Percentiles rank a stretch among this genome's conserved stretches.
phyloP scores from a whole-genome alignment of 2,113 vertebrate species.

The Clinocottus analis region DNA sequence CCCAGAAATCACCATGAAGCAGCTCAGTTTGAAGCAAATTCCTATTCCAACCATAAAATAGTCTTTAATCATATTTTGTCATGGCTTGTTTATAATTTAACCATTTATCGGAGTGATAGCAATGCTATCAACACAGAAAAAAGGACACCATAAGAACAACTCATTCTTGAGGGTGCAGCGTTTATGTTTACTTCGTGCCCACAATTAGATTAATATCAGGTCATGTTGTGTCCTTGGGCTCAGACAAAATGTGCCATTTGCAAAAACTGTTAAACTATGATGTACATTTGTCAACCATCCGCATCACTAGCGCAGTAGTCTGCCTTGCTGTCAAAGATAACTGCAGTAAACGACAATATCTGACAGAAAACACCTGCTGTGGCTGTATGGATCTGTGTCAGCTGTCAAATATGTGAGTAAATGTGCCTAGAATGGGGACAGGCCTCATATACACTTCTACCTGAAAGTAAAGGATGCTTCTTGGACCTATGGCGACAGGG shows the following conservation, averaged over 20 bases:
- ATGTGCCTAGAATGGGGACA: not conserved
- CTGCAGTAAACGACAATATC: constrained; percentile 9
- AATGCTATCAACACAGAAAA: no score
- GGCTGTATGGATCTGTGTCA: constrained; percentile 1
- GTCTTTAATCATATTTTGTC: not conserved
- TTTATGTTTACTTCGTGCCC: not conserved
- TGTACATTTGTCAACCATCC: not conserved
- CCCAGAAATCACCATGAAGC: not conserved
- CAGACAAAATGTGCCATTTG: not conserved
- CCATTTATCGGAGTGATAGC: not conserved
- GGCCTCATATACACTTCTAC: not conserved
- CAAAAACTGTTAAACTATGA: not conserved
- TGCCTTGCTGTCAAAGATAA: constrained; percentile 1
- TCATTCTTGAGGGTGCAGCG: not conserved
- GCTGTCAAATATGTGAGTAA: constrained; percentile 3
- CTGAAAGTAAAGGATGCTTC: not conserved
- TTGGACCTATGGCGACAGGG: not conserved
- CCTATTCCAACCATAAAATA: not conserved
- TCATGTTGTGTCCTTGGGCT: not conserved
- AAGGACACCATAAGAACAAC: not conserved
- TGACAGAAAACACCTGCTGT: constrained; percentile 9
- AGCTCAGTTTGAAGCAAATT: not conserved
- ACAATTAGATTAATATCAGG: not conserved
- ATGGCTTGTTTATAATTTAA: not conserved
- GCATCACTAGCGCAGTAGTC: not conserved